Evolutionary conservation across 2,797 vertebrate genomes (phyloP), one percentile per base, ranked within the genome.

Genomic region (Gallinago nigripennis): DNA sequence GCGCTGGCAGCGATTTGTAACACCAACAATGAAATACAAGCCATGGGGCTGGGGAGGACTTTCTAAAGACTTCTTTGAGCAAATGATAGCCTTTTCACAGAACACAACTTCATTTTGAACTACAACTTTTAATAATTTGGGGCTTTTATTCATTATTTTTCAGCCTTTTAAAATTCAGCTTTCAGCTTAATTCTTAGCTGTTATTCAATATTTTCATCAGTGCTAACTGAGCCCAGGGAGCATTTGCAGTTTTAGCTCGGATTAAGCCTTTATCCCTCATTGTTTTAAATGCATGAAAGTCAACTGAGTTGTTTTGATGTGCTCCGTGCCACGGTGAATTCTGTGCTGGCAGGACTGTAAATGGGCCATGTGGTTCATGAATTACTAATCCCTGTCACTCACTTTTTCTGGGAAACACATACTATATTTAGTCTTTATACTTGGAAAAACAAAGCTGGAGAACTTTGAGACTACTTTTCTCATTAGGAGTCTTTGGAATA

Each of bases 341-440:
- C 92, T 85, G 11, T 54, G 76, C 91, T 95, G 91, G 73, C 92
- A 95, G 95, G 96, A 88, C 93, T 94, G 95, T 95, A 96, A 96
- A 95, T 92, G 90, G 88, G 85, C 69, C 71, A 82, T 7, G 15
- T 85, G n/a, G 46, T 54, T 97, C 76, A 93, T 96, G 71, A 97
- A 96, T 98, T 94, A 97, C 95, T 97, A 91, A 98, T 95, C 86
- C 77, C 41, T 25, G 91, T 82, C 92, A 61, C 87, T 95, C 94
- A 77, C 75, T 84, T 94, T 97, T 96, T 96, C 94, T 90, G 90
- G 93, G 94, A 86, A 97, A 93, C 78, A 85, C 27, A 20, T 37
- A 53, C 89, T 88, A 85, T 88, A 89, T 88, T 93, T 83, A 72
- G 83, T 86, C 83, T 85, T 93, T 88, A 70, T 60, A 57, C 71